Base-by-base conservation (phyloP, 2,113 vertebrate species). In the Petromus typicus region DNA sequence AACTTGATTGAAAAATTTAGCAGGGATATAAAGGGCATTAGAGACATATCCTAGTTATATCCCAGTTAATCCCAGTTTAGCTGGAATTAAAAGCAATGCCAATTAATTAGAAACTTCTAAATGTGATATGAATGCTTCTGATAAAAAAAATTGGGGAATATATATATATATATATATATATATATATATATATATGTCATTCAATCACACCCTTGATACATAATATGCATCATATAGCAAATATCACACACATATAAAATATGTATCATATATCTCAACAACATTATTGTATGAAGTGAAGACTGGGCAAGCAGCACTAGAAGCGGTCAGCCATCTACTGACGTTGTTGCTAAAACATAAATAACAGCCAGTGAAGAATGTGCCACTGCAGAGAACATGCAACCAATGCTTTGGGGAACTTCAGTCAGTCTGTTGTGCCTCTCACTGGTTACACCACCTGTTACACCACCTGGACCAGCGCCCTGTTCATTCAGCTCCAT, bases 1-100 rank as follows among this genome's bases (percentile, higher is more conserved):
- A 82, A 64, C 18, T 78, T 82, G 34, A 85, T 48, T 81, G 86
- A 89, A 51, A 73, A 73, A 78, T 51, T 86, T 94, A 73, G 51
- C 67, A 89, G n/a, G 25, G 20, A 64, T 1, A 54, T 27, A 80
- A 86, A 95, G 59, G 5, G 2, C 10, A 6, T 83, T 89, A 34
- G 64, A 66, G 32, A 22, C 75, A 84, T 8, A 56, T 79, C 56
- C 56, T 18, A 56, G 56, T 20, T 57, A 57, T 18, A 57, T 57
- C 17, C 56, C 17, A 57, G 56, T 57, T 57, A 57, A 57, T 57
- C 56, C 17, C 17, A 57, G 56, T 57, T 57, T 57, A 57, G 17
- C 17, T 57, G 56, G 56, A 17, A 79, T 37, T 89, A 59, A 83
- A 93, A 89, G 6, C 71, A 89, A 12, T 91, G 34, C n/a, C 5